Percentiles rank a stretch among this genome's conserved stretches.
Conservation (phyloP, 2,797 vertebrate genomes). For the Gorsachius magnificus region DNA sequence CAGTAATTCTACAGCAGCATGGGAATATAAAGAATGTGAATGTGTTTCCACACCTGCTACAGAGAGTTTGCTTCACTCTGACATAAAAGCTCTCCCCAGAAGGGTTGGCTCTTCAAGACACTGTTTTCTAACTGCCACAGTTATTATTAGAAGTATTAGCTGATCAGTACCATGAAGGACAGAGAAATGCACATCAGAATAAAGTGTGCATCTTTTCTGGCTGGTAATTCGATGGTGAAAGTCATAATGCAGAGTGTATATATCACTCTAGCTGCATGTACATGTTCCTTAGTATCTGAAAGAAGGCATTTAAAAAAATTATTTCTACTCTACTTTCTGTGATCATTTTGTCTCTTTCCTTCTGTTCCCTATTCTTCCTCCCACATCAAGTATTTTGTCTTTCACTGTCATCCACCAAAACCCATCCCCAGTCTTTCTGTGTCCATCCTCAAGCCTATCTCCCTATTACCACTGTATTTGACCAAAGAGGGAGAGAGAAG, state of each 20-base stretch:
- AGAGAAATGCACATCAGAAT: background rate
- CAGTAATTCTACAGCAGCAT: background rate
- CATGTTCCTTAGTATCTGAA: background rate
- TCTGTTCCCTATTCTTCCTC: background rate
- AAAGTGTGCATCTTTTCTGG: background rate
- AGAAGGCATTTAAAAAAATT: background rate
- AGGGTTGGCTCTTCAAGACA: background rate
- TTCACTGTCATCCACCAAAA: background rate
- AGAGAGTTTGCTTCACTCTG: background rate
- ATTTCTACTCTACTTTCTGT: background rate
- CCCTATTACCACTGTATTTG: background rate
- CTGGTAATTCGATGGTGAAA: background rate
- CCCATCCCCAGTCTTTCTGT: background rate
- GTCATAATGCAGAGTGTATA: background rate
- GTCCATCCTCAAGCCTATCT: background rate
- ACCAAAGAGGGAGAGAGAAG: background rate
- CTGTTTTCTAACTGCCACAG: background rate
- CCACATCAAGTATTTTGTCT: background rate
- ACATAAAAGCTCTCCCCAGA: background rate
- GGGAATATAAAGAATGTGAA: background rate
- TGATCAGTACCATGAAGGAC: background rate
- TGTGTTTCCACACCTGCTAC: background rate
- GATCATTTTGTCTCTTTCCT: background rate
- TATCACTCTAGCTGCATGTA: background rate
- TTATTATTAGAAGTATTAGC: background rate